Conservation (phyloP, 53 echinoderm and acorn worm species). For the Patiria pectinifera region DNA sequence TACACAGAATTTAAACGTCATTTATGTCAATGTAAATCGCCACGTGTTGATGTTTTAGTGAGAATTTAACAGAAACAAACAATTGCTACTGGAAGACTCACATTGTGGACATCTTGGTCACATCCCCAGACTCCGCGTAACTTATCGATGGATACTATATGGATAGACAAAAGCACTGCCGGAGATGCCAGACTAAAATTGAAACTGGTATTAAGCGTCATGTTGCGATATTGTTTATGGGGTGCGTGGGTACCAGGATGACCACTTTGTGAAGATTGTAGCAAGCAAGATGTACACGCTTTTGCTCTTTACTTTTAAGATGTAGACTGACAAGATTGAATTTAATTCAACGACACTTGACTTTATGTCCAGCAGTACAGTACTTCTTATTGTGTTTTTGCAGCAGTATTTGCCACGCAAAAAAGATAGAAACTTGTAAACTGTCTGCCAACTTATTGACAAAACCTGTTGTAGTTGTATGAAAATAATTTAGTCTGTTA, state of each 20-base stretch:
- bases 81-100: not conserved
- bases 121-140: not conserved
- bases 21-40: too few species aligned
- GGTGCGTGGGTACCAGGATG: not conserved
- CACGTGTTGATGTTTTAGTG: too few species aligned
- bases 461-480: not conserved
- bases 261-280: not conserved
- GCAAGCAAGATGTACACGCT: not conserved
- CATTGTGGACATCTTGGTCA: conserved; percentile 19
- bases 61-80: too few species aligned
- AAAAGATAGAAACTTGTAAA: not conserved
- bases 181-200: not conserved
- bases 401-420: not conserved
- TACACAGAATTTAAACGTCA: too few species aligned
- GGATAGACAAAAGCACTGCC: too few species aligned
- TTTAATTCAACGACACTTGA: not conserved
- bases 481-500: not conserved
- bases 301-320: not conserved
- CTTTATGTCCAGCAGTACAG: not conserved
- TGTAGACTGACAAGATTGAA: not conserved
- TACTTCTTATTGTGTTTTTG: not conserved
- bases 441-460: not conserved
- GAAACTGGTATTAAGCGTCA: not conserved
- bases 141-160: not conserved
- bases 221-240: not conserved